phyloP scores from a whole-genome alignment of 2,888 invertebrate species.

The Drosophila pegasa region DNA sequence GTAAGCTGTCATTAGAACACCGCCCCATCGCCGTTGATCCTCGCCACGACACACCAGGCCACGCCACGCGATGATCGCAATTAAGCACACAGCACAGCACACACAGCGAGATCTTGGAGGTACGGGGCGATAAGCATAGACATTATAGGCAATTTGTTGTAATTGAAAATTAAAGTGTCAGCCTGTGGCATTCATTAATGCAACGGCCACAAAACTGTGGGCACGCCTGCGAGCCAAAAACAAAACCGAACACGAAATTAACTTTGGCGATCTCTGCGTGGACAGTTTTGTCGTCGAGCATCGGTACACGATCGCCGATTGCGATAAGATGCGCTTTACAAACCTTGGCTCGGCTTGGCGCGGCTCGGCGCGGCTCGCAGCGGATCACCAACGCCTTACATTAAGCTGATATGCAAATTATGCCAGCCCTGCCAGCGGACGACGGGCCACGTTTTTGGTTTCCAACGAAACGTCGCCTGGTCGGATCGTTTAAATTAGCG shows the following conservation, averaged over 20 bases:
- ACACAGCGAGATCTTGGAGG: conserved; percentile 20
- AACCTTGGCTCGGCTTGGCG: conserved; percentile 49
- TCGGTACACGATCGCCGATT: conserved; percentile 60
- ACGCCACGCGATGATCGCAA: conserved; percentile 42
- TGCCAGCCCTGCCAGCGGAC: conserved; percentile 39
- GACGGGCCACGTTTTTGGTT: conserved; percentile 35
- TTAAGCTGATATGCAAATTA: conserved; percentile 80
- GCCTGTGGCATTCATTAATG: conserved; percentile 77
- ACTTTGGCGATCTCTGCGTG: conserved; percentile 31
- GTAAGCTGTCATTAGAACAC: conserved; percentile 74
- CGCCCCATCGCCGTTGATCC: conserved; percentile 16
- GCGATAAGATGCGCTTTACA: conserved; percentile 69
- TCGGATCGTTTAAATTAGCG: conserved; percentile 76
- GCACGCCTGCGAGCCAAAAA: conserved; percentile 34
- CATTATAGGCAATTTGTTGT: conserved; percentile 81
- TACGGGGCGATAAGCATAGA: conserved; percentile 78
- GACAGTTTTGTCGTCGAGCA: conserved; percentile 73
- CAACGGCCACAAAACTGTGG: conserved; percentile 52
- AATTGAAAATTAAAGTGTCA: conserved; percentile 82
- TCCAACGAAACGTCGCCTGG: conserved; percentile 61
- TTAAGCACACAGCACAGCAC: conserved; percentile 56
- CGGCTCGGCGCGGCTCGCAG: conserved; percentile 58
- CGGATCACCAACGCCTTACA: conserved; percentile 62
- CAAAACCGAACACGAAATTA: not conserved
- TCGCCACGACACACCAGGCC: conserved; percentile 5